Base-by-base conservation (phyloP, 2,113 vertebrate genomes). In the Ardeotis arabs region DNA sequence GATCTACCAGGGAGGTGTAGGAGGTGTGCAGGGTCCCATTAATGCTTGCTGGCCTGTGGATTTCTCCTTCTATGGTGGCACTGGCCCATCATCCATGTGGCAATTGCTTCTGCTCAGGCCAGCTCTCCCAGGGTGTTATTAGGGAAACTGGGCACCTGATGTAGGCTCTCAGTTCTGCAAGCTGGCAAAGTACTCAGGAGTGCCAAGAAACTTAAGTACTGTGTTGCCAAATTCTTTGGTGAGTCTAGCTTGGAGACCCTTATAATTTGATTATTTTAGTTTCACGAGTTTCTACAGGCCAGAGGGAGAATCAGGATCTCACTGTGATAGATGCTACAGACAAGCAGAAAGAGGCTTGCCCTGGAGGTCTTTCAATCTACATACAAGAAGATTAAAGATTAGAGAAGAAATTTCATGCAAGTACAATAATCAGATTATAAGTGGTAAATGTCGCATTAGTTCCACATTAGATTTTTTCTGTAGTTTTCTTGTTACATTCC, bases 401-500 rank as follows among this genome's bases (percentile, higher is more conserved):
- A 91, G 87, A 84, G 80, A 77, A 89, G 84, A 89, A 95, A 84
- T 87, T 81, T 41, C 63, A 67, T 55, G 69, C 72, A 70, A 90
- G 62, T 81, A 89, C 75, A 95, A 79, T 94, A 84, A 96, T 96
- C 94, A 95, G 91, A 93, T 87, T 60, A 79, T 91, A 96, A 96
- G 89, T 81, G 67, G 87, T 66, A 87, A 96, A 95, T 96, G 87
- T 95, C 19, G 2, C 81, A 93, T 96, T 96, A 96, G 96, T 97
- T 97, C 94, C 67, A 56, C 87, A 69, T 89, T 73, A 87, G 77
- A 39, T 64, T 92, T 72, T 76, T 29, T 4, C 18, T 22, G 35
- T 87, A 79, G 49, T 91, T 95, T 91, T 94, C 90, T 56, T 82
- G 69, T 87, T 89, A 56, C 20, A 45, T 67, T 87, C 31, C 33